These are phyloP conservation scores for Pogoniulus pusillus DNA, from an alignment of 2,797 vertebrate species.

Conservation along the genomic window DNA sequence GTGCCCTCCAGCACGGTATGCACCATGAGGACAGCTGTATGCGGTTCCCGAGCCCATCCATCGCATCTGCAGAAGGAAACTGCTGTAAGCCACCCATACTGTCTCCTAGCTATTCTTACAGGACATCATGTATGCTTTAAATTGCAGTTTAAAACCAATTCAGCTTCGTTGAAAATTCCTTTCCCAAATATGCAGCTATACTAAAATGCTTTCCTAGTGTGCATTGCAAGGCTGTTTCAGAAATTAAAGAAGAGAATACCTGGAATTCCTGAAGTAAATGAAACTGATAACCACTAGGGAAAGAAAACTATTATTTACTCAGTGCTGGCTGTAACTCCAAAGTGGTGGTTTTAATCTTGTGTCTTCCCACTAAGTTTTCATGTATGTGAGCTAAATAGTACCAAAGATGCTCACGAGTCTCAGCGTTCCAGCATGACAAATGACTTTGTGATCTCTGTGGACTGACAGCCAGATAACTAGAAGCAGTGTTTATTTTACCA, in stretches of 20 bases:
- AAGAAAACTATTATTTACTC: not conserved
- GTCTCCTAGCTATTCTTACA: not conserved
- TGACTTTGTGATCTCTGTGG: not conserved
- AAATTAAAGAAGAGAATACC: not conserved
- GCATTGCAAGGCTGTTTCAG: not conserved
- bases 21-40: not conserved
- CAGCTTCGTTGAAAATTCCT: not conserved
- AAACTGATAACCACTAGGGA: not conserved
- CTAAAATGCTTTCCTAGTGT: not conserved
- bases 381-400: not conserved
- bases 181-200: not conserved
- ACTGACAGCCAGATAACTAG: conserved; percentile 48
- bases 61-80: not conserved
- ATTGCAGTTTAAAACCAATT: not conserved
- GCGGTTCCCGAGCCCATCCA: not conserved
- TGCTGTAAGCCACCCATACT: not conserved
- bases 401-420: not conserved
- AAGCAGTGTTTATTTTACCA: conserved; percentile 54
- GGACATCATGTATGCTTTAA: not conserved
- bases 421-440: not conserved
- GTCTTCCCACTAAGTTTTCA: not conserved
- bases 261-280: conserved; percentile 18
- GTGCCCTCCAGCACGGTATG: fast-evolving
- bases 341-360: not conserved
- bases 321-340: not conserved